Evolutionary conservation across 2,888 invertebrate species (phyloP).

Genomic region (Leucozona laternaria): DNA sequence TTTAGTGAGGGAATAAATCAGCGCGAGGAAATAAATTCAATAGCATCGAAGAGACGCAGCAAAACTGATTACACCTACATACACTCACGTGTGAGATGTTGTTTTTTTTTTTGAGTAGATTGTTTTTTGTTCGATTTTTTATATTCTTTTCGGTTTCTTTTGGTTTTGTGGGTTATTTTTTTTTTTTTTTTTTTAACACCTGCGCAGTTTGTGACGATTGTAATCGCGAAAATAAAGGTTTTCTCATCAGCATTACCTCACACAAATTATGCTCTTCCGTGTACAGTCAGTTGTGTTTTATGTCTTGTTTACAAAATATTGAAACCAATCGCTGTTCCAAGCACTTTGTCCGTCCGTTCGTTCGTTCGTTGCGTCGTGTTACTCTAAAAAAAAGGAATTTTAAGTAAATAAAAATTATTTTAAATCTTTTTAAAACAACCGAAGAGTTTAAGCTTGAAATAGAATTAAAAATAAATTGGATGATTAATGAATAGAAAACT

Average conservation of each 20-base stretch:
- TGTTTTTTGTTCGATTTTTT: slow-evolving; percentile 29
- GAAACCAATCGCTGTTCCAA: slow-evolving; percentile 26
- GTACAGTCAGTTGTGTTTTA: slow-evolving; percentile 68
- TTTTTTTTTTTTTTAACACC: slow-evolving; percentile 29
- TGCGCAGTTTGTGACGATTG: slow-evolving; percentile 62
- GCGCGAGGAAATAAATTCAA: slow-evolving; percentile 36
- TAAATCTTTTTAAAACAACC: neutral
- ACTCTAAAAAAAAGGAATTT: neutral
- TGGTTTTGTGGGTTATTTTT: slow-evolving; percentile 13
- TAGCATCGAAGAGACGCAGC: slow-evolving; percentile 20
- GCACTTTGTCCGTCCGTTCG: neutral
- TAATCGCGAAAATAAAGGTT: slow-evolving; percentile 60
- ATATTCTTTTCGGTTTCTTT: slow-evolving; percentile 34
- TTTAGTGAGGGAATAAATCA: slow-evolving; percentile 49
- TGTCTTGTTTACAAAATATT: slow-evolving; percentile 74
- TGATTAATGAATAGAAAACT: neutral
- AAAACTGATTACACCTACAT: slow-evolving; percentile 39
- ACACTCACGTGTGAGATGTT: slow-evolving; percentile 37
- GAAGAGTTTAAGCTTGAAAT: neutral
- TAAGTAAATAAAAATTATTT: slow-evolving; percentile 5
- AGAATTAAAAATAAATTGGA: neutral
- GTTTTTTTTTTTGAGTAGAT: slow-evolving; percentile 16
- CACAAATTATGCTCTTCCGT: slow-evolving; percentile 55
- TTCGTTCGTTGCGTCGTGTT: neutral
- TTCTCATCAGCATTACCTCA: slow-evolving; percentile 66